Percentiles rank a stretch among this genome's conserved stretches.
Conservation (phyloP, 2,888 invertebrate genomes). For the Dasypogon diadema region DNA sequence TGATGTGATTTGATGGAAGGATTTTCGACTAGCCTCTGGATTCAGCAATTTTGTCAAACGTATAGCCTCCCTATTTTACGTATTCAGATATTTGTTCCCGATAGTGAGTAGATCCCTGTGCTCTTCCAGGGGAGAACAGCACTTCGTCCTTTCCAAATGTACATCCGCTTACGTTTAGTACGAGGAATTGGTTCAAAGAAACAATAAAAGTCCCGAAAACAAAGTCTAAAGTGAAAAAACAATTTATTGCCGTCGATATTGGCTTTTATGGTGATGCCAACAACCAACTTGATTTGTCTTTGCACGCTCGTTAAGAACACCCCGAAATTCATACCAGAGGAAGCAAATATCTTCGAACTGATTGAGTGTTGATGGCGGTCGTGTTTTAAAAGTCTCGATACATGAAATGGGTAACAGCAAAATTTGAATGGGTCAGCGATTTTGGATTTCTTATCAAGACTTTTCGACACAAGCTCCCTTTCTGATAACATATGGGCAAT, state of each 20-base stretch:
- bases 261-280: conserved; percentile 55
- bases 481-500: background rate
- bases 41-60: conserved; percentile 47
- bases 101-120: background rate
- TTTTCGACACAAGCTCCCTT: background rate
- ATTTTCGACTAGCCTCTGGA: conserved; percentile 41
- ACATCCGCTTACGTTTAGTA: background rate
- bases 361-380: conserved; percentile 56
- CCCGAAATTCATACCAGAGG: conserved; percentile 34
- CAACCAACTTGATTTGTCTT: conserved; percentile 54
- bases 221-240: conserved; percentile 56
- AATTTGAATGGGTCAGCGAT: conserved; percentile 46
- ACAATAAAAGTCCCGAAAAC: conserved; percentile 55
- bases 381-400: conserved; percentile 48
- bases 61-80: conserved; percentile 18
- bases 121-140: background rate
- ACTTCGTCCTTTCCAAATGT: background rate
- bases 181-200: conserved; percentile 52
- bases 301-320: conserved; percentile 54
- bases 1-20: conserved; percentile 56
- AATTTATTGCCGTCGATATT: conserved; percentile 56
- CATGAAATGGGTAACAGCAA: conserved; percentile 31
- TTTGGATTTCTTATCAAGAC: conserved; percentile 4
- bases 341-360: conserved; percentile 47
- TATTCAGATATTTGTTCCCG: conserved; percentile 35